phyloP scores from a whole-genome alignment of 2,113 vertebrate genomes.

The Pteruthius melanotis region DNA sequence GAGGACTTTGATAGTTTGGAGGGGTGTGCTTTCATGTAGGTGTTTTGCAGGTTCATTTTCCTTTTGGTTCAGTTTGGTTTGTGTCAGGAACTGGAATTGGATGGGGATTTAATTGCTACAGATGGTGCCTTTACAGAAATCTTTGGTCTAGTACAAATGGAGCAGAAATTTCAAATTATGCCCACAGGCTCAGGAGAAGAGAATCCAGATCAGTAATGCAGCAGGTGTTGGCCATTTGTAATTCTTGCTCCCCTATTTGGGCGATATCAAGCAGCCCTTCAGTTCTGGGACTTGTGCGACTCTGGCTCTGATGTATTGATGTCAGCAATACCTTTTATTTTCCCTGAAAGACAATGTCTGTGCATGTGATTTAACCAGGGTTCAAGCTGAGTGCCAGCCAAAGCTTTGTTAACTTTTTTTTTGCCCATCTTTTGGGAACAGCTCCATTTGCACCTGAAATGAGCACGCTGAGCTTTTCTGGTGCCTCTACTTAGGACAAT shows the following conservation, averaged over 20 bases:
- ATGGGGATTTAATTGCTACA: slow-evolving; percentile 8
- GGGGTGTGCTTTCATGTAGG: background rate
- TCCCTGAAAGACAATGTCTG: background rate
- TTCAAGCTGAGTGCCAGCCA: background rate
- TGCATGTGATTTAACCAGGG: background rate
- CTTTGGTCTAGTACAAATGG: slow-evolving; percentile 1
- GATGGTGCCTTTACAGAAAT: slow-evolving; percentile 13
- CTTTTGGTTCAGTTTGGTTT: background rate
- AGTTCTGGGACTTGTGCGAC: background rate
- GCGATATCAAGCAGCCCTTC: background rate
- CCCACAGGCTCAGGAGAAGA: background rate
- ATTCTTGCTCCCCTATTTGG: background rate
- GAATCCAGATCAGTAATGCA: background rate
- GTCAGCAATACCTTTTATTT: background rate
- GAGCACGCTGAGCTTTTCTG: background rate
- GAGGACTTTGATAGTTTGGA: background rate
- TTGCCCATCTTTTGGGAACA: background rate
- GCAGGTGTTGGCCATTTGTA: background rate
- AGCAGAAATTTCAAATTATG: background rate
- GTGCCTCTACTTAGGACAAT: background rate
- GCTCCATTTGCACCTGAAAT: background rate
- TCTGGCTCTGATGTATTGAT: background rate
- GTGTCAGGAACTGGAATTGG: background rate
- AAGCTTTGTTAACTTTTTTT: background rate
- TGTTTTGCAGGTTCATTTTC: background rate